Evolutionary conservation across 2,113 vertebrate species (phyloP).

Genomic region (Eleginops maclovinus): DNA sequence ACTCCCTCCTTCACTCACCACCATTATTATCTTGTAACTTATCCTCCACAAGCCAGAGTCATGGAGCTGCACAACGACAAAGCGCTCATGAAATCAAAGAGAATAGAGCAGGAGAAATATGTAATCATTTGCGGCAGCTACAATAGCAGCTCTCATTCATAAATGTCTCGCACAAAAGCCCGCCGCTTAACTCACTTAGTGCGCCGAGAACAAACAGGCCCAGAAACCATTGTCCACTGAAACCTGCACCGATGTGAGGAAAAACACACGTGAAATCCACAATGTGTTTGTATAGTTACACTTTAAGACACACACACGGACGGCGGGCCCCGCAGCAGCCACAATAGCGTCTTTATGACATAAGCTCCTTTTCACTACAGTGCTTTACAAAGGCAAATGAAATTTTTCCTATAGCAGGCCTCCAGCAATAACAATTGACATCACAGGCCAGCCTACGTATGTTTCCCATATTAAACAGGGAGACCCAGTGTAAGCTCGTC

Average conservation of each 20-base stretch:
- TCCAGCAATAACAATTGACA: constrained; percentile 81
- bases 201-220: constrained; percentile 42
- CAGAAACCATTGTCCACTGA: constrained; percentile 55
- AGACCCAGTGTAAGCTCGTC: constrained; percentile 56
- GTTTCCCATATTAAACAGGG: constrained; percentile 71
- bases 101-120: background rate
- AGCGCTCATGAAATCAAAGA: constrained; percentile 28
- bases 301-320: constrained; percentile 25
- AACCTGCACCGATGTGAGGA: constrained; percentile 36
- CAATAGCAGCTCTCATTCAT: constrained; percentile 54
- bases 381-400: constrained; percentile 71
- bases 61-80: constrained; percentile 17
- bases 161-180: constrained; percentile 48
- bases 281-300: constrained; percentile 43
- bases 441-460: constrained; percentile 67
- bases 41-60: background rate
- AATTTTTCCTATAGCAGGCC: constrained; percentile 72
- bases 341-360: constrained; percentile 77
- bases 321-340: constrained; percentile 6
- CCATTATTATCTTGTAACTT: background rate
- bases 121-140: constrained; percentile 30
- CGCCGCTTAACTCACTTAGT: constrained; percentile 38
- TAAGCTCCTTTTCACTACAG: constrained; percentile 69
- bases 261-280: constrained; percentile 56
- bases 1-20: constrained; percentile 12